Conservation (phyloP, 2,113 vertebrate species). For the Sus scrofa region T2T-Sscrofa CM000823.6:59694001-59694500, state of each 20-base stretch:
- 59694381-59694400: not conserved
- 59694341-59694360: conserved; percentile 94
- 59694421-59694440: not conserved
- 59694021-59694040: too few relatives aligned
- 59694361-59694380: not conserved
- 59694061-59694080: too few relatives aligned
- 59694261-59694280: conserved; percentile 88
- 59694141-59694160: too few relatives aligned
- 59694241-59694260: conserved; percentile 90
- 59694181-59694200: too few relatives aligned
- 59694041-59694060: too few relatives aligned
- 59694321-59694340: conserved; percentile 90
- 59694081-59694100: too few relatives aligned
- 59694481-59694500: not conserved
- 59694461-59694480: not conserved
- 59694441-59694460: not conserved
- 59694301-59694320: conserved; percentile 91
- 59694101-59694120: too few relatives aligned
- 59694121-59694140: too few relatives aligned
- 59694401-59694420: not conserved
- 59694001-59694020: too few relatives aligned
- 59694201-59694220: too few relatives aligned
- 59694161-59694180: too few relatives aligned
- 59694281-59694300: conserved; percentile 91
- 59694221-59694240: conserved; percentile 6